phyloP scores from a whole-genome alignment of 2,797 vertebrate genomes.

The Schizothorax lantsangensis region DNA sequence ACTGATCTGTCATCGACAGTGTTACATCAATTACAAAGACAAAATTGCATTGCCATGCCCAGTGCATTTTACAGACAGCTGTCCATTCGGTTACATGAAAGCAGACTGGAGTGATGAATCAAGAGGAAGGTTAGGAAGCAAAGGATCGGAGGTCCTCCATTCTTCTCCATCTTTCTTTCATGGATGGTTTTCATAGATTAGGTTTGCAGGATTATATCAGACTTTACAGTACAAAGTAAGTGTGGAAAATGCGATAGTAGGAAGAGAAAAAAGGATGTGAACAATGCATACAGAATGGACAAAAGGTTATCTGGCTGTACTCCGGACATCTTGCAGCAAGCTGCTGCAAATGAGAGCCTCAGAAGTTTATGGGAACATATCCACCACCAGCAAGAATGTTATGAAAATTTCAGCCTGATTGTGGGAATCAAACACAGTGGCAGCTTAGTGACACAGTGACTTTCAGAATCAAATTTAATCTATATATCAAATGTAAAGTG shows the following conservation, averaged over 20 bases:
- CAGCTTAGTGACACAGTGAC: constrained; percentile 13
- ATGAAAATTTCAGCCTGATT: not conserved
- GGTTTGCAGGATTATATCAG: constrained; percentile 17
- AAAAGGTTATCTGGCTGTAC: constrained; percentile 20
- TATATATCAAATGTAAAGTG: constrained; percentile 5
- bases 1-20: not conserved
- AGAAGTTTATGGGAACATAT: not conserved
- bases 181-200: constrained; percentile 17
- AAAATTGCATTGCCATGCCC: not conserved
- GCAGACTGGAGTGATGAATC: constrained; percentile 10
- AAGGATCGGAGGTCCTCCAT: constrained; percentile 18
- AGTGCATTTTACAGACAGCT: not conserved
- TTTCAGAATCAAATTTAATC: not conserved
- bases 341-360: constrained; percentile 8
- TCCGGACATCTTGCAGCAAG: not conserved
- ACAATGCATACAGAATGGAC: not conserved
- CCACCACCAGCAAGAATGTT: constrained; percentile 18
- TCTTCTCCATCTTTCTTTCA: constrained; percentile 27
- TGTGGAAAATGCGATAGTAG: not conserved
- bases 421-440: constrained; percentile 35
- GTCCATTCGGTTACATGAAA: not conserved
- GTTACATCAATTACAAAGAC: constrained; percentile 20
- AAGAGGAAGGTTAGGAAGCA: constrained; percentile 21
- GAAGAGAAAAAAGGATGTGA: not conserved
- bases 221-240: constrained; percentile 5